These are phyloP conservation scores for Yponomeuta plumbellus DNA, from an alignment of 2,888 invertebrate species.

Conservation along the genomic window DNA sequence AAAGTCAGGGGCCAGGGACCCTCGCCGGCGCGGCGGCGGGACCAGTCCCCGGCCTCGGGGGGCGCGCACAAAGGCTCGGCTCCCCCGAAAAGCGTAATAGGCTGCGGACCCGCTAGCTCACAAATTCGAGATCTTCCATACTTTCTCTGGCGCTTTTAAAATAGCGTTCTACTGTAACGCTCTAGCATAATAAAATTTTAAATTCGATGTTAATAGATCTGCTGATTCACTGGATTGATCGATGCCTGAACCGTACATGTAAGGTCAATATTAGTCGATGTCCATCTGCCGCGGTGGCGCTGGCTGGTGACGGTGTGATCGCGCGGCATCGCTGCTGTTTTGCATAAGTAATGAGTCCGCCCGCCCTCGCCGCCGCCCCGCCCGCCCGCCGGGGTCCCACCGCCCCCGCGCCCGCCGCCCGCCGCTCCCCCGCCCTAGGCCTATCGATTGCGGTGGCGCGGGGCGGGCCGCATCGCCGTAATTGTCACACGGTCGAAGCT, in stretches of 20 bases:
- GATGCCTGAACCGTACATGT: conserved; percentile 25
- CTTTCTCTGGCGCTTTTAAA: conserved; percentile 27
- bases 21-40: conserved; percentile 38
- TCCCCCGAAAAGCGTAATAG: conserved; percentile 52
- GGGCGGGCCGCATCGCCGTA: conserved; percentile 73
- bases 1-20: conserved; percentile 49
- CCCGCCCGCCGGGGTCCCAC: conserved; percentile 28
- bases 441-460: conserved; percentile 82
- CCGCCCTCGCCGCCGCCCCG: not conserved
- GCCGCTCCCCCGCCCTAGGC: conserved; percentile 79
- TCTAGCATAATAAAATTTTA: too few relatives aligned
- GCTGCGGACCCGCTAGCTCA: conserved; percentile 39
- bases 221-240: conserved; percentile 24
- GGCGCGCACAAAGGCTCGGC: conserved; percentile 48
- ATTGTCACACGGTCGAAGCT: conserved; percentile 68
- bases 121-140: conserved; percentile 46
- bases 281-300: not conserved
- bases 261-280: conserved; percentile 34
- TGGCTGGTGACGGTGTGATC: conserved; percentile 1
- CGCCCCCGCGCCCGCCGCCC: conserved; percentile 46
- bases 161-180: too few relatives aligned
- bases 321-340: conserved; percentile 46
- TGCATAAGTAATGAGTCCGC: conserved; percentile 67
- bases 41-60: conserved; percentile 33
- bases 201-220: not conserved